Percentiles rank a stretch among this genome's conserved stretches.
phyloP scores from a whole-genome alignment of 2,888 invertebrate genomes.

The Sphecodes monilicornis region DNA sequence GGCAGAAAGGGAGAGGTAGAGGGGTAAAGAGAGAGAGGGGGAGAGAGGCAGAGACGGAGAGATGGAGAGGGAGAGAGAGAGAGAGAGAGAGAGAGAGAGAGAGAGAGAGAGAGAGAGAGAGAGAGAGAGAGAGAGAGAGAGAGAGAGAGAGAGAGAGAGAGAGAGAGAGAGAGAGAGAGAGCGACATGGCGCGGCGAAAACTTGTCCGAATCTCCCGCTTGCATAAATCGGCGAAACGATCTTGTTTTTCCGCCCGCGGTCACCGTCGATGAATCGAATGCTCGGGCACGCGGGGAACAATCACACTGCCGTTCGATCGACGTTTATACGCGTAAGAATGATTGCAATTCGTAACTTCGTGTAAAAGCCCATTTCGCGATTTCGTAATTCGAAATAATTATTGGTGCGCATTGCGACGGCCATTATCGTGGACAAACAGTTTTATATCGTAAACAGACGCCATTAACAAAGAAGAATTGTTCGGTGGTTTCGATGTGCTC shows the following conservation, averaged over 20 bases:
- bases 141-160: no score
- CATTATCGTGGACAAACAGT: slow-evolving; percentile 75
- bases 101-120: background rate
- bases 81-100: background rate
- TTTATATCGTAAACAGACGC: slow-evolving; percentile 75
- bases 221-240: slow-evolving; percentile 53
- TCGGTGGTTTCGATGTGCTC: slow-evolving; percentile 72
- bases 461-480: slow-evolving; percentile 75
- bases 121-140: background rate
- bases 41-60: no score
- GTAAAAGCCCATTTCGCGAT: slow-evolving; percentile 75
- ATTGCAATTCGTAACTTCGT: slow-evolving; percentile 72
- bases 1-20: background rate
- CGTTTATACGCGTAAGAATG: slow-evolving; percentile 72
- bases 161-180: background rate
- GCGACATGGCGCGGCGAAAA: background rate
- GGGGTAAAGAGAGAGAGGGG: no score
- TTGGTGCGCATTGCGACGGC: slow-evolving; percentile 74
- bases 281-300: slow-evolving; percentile 57
- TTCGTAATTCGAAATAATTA: slow-evolving; percentile 76
- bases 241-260: slow-evolving; percentile 61
- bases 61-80: background rate
- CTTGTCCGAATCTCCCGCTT: slow-evolving; percentile 7
- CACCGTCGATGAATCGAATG: slow-evolving; percentile 59
- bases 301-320: slow-evolving; percentile 70